Evolutionary conservation across 2,888 invertebrate species (phyloP), one percentile per base, ranked within the genome.

Genomic region (Eristalis tenax): DNA sequence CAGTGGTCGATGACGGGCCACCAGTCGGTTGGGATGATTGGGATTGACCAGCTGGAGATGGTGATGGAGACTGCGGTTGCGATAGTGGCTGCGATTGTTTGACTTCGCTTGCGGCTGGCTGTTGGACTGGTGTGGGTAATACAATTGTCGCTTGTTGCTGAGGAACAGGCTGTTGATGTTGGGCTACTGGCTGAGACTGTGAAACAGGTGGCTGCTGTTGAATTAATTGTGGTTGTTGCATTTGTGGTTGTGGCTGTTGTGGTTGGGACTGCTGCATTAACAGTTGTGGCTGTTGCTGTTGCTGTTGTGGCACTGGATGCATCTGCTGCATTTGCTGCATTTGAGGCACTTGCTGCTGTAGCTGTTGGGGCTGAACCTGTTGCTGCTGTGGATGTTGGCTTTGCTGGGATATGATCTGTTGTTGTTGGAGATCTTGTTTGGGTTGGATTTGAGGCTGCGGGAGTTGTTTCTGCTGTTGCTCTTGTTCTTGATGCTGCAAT

Each of bases 91-190:
- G 4, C 6, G 26, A 86, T 56, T 74, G 89, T 90, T 91, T 66
- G 89, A 90, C 73, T 88, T 88, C 61, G 89, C 89, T 61, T 88
- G 88, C 61, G 73, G 64, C 11, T 15, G 70, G 38, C 15, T 83
- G 73, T 22, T 88, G 91, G 32, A 89, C 89, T 73, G 4, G 10
- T 1, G 32, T 32, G 32, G 32, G 32, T 32, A 32, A 10, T 32
- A 89, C 89, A 64, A 71, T 89, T 68, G 90, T 91, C 66, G 90
- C 90, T 56, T 89, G 88, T 6, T 40, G 38, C 15, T 91, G 90
- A 40, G 69, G 86, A 68, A 80, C 83, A 35, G 88, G 88, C 64
- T 89, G 89, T 15, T 78, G 84, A 23, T 50, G 59, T 10, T 59
- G 59, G 18, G 56, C n/a, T 1, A 22, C 2, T 1, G 50, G 50